These are phyloP conservation scores for Phenacoccus solenopsis DNA, from an alignment of 1,140 invertebrate species.

Conservation along the genomic window DNA sequence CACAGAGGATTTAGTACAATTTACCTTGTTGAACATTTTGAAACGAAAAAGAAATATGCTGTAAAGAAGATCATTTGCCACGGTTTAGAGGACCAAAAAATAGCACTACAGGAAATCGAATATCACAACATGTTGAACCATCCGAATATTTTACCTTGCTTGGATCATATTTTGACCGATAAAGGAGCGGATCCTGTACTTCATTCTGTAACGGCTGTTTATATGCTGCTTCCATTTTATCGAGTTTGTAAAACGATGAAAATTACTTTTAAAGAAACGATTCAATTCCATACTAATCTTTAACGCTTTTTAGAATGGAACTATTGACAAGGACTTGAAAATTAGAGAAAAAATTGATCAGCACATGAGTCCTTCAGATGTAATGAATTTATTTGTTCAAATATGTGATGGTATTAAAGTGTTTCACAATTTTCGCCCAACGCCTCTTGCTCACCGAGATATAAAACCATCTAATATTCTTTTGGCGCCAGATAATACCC, in stretches of 20 bases:
- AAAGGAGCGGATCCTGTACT: slow-evolving; percentile 46
- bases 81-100: slow-evolving; percentile 59
- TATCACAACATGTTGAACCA: slow-evolving; percentile 57
- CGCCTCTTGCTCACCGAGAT: slow-evolving; percentile 67
- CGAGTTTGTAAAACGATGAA: slow-evolving; percentile 38
- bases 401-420: slow-evolving; percentile 62
- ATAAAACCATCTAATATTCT: slow-evolving; percentile 75
- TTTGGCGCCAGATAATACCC: slow-evolving; percentile 52
- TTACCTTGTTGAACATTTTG: slow-evolving; percentile 58
- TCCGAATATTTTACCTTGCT: slow-evolving; percentile 60
- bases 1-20: slow-evolving; percentile 74
- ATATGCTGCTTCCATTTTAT: slow-evolving; percentile 66
- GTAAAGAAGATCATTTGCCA: slow-evolving; percentile 72
- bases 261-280: slow-evolving; percentile 14
- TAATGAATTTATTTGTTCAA: slow-evolving; percentile 55
- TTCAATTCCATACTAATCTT: slow-evolving; percentile 14
- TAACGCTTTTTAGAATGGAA: slow-evolving; percentile 57
- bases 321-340: slow-evolving; percentile 56
- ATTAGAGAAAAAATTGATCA: slow-evolving; percentile 42
- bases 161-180: slow-evolving; percentile 52
- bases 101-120: slow-evolving; percentile 61
- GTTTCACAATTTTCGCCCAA: slow-evolving; percentile 58
- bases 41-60: slow-evolving; percentile 58
- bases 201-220: slow-evolving; percentile 39
- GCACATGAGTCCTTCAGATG: slow-evolving; percentile 47